Evolutionary conservation across 1,140 invertebrate species (phyloP).

Genomic region (Aphidius gifuensis): DNA sequence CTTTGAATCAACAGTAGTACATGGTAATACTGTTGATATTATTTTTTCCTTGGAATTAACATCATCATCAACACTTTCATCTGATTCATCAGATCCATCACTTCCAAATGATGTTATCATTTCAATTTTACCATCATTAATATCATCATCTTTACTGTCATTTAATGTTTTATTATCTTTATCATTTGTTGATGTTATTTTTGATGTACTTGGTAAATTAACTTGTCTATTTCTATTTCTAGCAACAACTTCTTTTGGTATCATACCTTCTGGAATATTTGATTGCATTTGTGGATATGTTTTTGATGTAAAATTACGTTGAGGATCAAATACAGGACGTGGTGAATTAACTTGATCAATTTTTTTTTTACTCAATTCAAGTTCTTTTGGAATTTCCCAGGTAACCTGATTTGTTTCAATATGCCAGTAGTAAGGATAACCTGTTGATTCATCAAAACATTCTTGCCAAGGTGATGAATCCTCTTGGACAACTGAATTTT

Average conservation of each 20-base stretch:
- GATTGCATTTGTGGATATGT: conserved; percentile 34
- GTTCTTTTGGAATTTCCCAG: conserved; percentile 67
- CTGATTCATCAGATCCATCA: conserved; percentile 48
- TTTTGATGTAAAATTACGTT: conserved; percentile 12
- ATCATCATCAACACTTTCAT: conserved; percentile 29
- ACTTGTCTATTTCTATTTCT: conserved; percentile 44
- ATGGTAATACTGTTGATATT: too few species aligned
- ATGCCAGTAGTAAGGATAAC: conserved; percentile 75
- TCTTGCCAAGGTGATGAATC: conserved; percentile 62
- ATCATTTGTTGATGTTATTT: conserved; percentile 28
- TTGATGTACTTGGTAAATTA: conserved; percentile 23
- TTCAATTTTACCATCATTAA: conserved; percentile 61
- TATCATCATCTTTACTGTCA: conserved; percentile 41
- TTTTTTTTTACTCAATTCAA: conserved; percentile 38
- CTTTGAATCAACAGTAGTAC: background rate
- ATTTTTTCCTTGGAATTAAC: too few species aligned
- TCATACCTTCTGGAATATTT: conserved; percentile 52
- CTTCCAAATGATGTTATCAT: conserved; percentile 61
- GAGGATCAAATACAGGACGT: conserved; percentile 1
- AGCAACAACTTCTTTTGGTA: conserved; percentile 50
- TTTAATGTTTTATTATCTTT: conserved; percentile 19
- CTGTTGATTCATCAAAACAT: conserved; percentile 65
- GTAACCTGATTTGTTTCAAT: conserved; percentile 68
- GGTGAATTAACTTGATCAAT: conserved; percentile 28
- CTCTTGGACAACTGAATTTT: background rate